phyloP scores from a whole-genome alignment of 2,888 invertebrate species.

The Alloplasta piceator region DNA sequence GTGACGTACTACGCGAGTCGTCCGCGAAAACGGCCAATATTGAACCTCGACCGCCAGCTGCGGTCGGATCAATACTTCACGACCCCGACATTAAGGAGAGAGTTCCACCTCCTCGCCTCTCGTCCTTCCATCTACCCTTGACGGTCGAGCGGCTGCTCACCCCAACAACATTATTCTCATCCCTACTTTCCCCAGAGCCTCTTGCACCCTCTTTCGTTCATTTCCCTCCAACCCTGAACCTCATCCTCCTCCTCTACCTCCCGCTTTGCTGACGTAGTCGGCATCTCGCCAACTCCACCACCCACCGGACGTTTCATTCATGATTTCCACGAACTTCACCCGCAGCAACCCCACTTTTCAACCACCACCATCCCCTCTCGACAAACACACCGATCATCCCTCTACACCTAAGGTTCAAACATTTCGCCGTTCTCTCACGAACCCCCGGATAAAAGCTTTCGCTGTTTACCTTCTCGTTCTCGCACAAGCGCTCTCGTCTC shows the following conservation, averaged over 20 bases:
- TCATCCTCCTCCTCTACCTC: slow-evolving; percentile 76
- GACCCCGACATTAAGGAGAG: slow-evolving; percentile 82
- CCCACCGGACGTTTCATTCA: slow-evolving; percentile 78
- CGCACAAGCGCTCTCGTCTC: slow-evolving; percentile 37
- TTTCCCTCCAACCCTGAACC: slow-evolving; percentile 58
- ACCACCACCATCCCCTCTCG: slow-evolving; percentile 56
- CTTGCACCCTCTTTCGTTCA: slow-evolving; percentile 32
- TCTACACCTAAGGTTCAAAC: slow-evolving; percentile 19
- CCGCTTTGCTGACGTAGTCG: slow-evolving; percentile 67
- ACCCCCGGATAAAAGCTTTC: slow-evolving; percentile 41
- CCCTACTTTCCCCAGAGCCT: slow-evolving; percentile 56
- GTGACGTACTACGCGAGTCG: slow-evolving; percentile 75
- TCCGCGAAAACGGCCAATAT: slow-evolving; percentile 80
- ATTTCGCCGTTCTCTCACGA: slow-evolving; percentile 35
- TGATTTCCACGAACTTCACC: slow-evolving; percentile 70
- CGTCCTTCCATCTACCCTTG: slow-evolving; percentile 29
- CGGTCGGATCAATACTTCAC: slow-evolving; percentile 81
- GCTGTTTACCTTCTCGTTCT: slow-evolving; percentile 49
- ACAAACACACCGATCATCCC: slow-evolving; percentile 46
- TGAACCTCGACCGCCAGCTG: slow-evolving; percentile 76
- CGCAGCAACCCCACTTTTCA: slow-evolving; percentile 64
- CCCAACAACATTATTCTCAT: slow-evolving; percentile 78
- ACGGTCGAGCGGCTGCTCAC: slow-evolving; percentile 28
- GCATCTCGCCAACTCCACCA: slow-evolving; percentile 65
- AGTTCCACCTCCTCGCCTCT: slow-evolving; percentile 66